phyloP scores from a whole-genome alignment of 1,140 invertebrate species.

The Drosophila watanabei region DNA sequence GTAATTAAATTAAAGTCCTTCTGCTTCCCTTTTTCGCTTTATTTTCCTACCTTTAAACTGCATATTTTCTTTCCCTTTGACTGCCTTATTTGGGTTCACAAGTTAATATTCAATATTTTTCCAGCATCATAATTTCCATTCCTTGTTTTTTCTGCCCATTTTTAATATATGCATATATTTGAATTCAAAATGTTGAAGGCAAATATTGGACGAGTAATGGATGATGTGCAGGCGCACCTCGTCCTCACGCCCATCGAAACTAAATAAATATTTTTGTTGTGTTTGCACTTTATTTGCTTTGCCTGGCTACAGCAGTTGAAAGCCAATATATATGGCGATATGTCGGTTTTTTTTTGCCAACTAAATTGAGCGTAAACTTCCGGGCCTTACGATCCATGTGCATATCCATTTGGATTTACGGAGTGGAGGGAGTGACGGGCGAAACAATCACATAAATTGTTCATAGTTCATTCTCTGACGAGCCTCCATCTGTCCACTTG shows the following conservation, averaged over 20 bases:
- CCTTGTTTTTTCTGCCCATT: neutral
- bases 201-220: constrained; percentile 29
- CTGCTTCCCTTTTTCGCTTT: neutral
- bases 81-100: neutral
- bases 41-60: neutral
- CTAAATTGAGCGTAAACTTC: constrained; percentile 67
- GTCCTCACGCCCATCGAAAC: constrained; percentile 13
- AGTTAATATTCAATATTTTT: neutral
- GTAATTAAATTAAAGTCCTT: neutral
- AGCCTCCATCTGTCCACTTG: constrained; percentile 15
- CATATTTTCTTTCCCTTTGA: neutral
- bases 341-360: constrained; percentile 50
- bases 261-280: constrained; percentile 46
- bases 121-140: neutral
- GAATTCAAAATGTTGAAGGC: constrained; percentile 29
- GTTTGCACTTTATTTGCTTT: constrained; percentile 34
- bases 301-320: constrained; percentile 18
- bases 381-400: constrained; percentile 42
- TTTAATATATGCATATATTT: constrained; percentile 20
- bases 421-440: constrained; percentile 14
- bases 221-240: constrained; percentile 10
- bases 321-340: constrained; percentile 33
- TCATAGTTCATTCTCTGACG: constrained; percentile 39
- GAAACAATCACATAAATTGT: constrained; percentile 45
- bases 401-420: constrained; percentile 11